Evolutionary conservation across 2,888 invertebrate genomes (phyloP), one percentile per base, ranked within the genome.

Genomic region (Tholera decimalis): DNA sequence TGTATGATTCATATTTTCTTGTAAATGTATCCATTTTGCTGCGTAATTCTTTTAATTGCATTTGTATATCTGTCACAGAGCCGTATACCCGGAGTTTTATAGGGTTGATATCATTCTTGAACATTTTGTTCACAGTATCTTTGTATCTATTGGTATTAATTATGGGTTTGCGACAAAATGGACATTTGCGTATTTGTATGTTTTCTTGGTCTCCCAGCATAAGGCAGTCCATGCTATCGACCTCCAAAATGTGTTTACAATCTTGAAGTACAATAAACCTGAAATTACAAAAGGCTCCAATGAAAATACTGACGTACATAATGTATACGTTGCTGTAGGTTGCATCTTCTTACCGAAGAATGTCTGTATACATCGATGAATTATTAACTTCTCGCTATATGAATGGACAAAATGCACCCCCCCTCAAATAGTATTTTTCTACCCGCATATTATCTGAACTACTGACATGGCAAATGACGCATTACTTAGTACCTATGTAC

Each of bases 141-240:
- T 96, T 96, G 86, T 96, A 97, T 18, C 97, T 93, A 46, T 91
- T 89, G 2, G 96, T 96, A 77, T 93, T 95, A 18, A 96, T 90
- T 15, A 97, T 96, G 0, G 96, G 93, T 20, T 96, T 96, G 56
- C 96, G 96, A 83, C 97, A 97, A 62, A 85, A 87, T 0, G 97
- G 97, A 81, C 97, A 97, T 1, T 85, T 71, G 2, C 88, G 88
- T n/a, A 95, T 89, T 22, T 84, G 71, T 35, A 93, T 83, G 0
- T 83, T 81, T 22, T 92, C 91, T 20, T 67, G 85, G 37, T 91
- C 85, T 3, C 87, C 85, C 53, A 82, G 82, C 90, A 95, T 91
- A 82, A 96, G 88, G 18, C 73, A 85, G 56, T 96, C 95, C 87
- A 96, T 90, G 41, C 91, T 91, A 20, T 91, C 86, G 1, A 95